phyloP scores from a whole-genome alignment of 2,888 invertebrate species.

The Hesperia comma region DNA sequence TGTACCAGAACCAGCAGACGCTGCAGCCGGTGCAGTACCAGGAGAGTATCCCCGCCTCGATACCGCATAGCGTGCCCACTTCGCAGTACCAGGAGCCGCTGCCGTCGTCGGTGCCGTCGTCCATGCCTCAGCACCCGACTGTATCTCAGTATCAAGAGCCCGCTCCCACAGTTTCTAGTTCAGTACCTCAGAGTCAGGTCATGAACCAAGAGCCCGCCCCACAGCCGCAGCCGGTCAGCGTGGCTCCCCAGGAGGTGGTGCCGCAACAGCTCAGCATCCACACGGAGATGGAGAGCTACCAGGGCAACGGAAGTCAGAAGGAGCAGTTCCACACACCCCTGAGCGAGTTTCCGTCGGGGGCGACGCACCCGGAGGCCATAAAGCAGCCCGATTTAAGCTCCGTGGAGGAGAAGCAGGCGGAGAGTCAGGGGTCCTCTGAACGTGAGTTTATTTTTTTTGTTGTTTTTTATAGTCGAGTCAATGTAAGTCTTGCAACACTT shows the following conservation, averaged over 20 bases:
- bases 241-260: constrained; percentile 51
- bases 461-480: background rate
- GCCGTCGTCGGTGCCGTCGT: constrained; percentile 49
- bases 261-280: constrained; percentile 65
- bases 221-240: constrained; percentile 36
- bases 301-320: constrained; percentile 61
- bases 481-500: too few relatives aligned
- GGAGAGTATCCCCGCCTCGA: constrained; percentile 45
- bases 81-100: constrained; percentile 43
- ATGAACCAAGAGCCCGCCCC: constrained; percentile 13
- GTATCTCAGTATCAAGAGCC: constrained; percentile 30
- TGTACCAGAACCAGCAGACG: constrained; percentile 69
- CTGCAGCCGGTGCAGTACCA: constrained; percentile 58
- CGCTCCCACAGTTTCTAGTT: constrained; percentile 33
- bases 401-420: constrained; percentile 71
- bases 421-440: constrained; percentile 60
- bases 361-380: constrained; percentile 61
- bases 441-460: constrained; percentile 52
- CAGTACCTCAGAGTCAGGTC: constrained; percentile 30
- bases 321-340: constrained; percentile 78
- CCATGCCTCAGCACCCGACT: constrained; percentile 40
- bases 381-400: constrained; percentile 70
- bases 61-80: constrained; percentile 51
- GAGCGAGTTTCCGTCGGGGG: constrained; percentile 69
- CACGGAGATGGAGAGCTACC: constrained; percentile 60